Percentiles rank a stretch among this genome's conserved stretches.
These are phyloP conservation scores for Chelidonichthys spinosus DNA, from an alignment of 2,797 vertebrate genomes.

Conservation along the genomic window DNA sequence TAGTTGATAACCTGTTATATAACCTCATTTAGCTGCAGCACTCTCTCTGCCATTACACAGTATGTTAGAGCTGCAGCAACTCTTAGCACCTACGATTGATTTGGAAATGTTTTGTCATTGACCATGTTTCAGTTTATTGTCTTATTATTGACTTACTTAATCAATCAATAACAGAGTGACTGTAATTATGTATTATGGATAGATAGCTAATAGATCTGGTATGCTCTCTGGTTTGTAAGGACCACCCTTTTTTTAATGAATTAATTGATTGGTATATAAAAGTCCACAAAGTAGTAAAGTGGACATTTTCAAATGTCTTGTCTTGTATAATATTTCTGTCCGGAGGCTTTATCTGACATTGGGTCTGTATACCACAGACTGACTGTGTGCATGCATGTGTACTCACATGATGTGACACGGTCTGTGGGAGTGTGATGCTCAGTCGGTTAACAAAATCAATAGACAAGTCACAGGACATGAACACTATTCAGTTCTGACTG, in stretches of 20 bases:
- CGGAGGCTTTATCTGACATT: constrained; percentile 37
- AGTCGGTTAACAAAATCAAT: constrained; percentile 44
- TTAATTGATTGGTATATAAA: neutral
- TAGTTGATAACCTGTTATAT: constrained; percentile 54
- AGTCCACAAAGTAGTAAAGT: neutral
- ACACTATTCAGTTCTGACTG: constrained; percentile 6
- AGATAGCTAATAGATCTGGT: neutral
- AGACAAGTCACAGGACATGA: constrained; percentile 26
- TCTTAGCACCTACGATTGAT: constrained; percentile 16
- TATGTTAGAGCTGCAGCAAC: constrained; percentile 22
- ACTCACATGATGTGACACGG: constrained; percentile 53
- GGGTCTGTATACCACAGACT: constrained; percentile 31
- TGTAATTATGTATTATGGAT: constrained; percentile 15
- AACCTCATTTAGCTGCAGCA: constrained; percentile 54
- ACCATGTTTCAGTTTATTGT: constrained; percentile 35
- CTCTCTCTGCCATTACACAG: constrained; percentile 12
- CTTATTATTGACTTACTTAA: constrained; percentile 20
- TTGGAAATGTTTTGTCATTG: constrained; percentile 9
- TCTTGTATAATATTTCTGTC: constrained; percentile 21
- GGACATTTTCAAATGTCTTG: neutral
- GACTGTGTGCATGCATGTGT: constrained; percentile 27
- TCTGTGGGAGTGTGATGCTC: constrained; percentile 21
- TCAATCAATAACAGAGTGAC: constrained; percentile 9
- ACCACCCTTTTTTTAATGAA: neutral
- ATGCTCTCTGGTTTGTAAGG: no score